Evolutionary conservation across 2,113 vertebrate genomes (phyloP).

Genomic region (Hepsetus odoe): DNA sequence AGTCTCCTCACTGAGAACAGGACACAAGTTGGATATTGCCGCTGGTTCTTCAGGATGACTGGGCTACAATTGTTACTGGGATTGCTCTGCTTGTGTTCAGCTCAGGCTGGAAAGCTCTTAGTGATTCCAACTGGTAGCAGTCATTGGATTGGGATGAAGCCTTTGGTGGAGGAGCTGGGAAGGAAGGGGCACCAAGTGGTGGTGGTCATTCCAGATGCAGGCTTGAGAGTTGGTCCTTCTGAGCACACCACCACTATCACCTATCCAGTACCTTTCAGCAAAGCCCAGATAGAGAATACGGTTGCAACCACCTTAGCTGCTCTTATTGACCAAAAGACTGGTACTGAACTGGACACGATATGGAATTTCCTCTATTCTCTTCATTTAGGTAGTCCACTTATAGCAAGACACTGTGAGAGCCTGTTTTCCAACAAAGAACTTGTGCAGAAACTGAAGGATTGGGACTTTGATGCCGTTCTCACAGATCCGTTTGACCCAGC

Average conservation of each 20-base stretch:
- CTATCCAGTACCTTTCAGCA: slow-evolving; percentile 47
- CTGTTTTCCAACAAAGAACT: slow-evolving; percentile 65
- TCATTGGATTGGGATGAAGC: slow-evolving; percentile 76
- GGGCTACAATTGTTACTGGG: slow-evolving; percentile 1
- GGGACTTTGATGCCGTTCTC: slow-evolving; percentile 72
- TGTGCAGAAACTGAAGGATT: slow-evolving; percentile 62
- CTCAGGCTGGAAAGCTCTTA: slow-evolving; percentile 69
- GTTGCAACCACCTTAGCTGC: background rate
- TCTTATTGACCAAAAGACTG: rapidly evolving
- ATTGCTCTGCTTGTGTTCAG: slow-evolving; percentile 39
- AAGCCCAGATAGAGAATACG: slow-evolving; percentile 15
- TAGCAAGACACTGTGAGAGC: slow-evolving; percentile 54
- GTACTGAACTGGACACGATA: slow-evolving; percentile 51
- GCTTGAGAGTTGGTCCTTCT: slow-evolving; percentile 58
- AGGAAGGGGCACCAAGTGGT: slow-evolving; percentile 65
- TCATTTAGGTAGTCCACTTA: rapidly evolving
- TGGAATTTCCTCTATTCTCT: rapidly evolving
- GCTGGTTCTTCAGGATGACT: slow-evolving; percentile 7
- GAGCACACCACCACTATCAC: slow-evolving; percentile 64
- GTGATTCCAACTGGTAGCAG: slow-evolving; percentile 77
- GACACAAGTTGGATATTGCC: background rate
- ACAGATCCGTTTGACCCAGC: slow-evolving; percentile 70
- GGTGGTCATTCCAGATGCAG: slow-evolving; percentile 63
- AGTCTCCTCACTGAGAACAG: slow-evolving; percentile 54
- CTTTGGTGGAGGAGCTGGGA: slow-evolving; percentile 60